These are phyloP conservation scores for Fundulus diaphanus DNA, from an alignment of 2,797 vertebrate species.

Conservation along the genomic window DNA sequence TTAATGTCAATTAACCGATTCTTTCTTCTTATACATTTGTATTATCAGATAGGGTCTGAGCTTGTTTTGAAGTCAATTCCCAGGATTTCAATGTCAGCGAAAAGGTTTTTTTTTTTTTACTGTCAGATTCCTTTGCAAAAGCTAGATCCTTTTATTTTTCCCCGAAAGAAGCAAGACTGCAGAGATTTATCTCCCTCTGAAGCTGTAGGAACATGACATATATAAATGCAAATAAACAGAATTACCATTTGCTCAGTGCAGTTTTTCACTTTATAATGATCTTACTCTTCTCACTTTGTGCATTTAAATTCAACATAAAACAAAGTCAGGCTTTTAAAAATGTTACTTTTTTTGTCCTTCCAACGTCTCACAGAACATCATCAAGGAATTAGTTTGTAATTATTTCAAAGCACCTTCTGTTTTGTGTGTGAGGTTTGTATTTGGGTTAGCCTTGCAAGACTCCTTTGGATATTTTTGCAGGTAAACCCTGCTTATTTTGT, in stretches of 20 bases:
- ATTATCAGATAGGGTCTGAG: conserved; percentile 35
- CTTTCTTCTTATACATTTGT: conserved; percentile 39
- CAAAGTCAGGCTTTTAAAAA: background rate
- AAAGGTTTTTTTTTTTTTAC: conserved; percentile 16
- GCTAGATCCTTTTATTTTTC: conserved; percentile 5
- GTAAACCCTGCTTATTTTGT: conserved; percentile 9
- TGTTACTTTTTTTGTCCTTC: background rate
- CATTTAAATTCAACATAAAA: conserved; percentile 3
- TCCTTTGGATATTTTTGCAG: conserved; percentile 21
- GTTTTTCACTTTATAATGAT: conserved; percentile 16
- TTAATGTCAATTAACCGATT: conserved; percentile 19
- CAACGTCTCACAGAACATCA: conserved; percentile 2
- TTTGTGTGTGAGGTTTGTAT: background rate
- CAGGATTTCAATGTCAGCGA: conserved; percentile 36
- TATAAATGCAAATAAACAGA: conserved; percentile 30
- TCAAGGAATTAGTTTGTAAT: background rate
- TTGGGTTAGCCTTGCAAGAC: background rate
- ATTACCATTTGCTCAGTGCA: conserved; percentile 1
- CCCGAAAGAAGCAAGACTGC: background rate
- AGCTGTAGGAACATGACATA: conserved; percentile 22
- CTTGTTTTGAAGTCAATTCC: conserved; percentile 24
- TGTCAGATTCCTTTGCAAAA: conserved; percentile 28
- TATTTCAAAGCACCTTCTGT: background rate
- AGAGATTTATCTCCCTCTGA: conserved; percentile 19
- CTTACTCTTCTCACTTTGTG: background rate